Evolutionary conservation across 2,797 vertebrate genomes (phyloP).

Genomic region (Limosa lapponica): DNA sequence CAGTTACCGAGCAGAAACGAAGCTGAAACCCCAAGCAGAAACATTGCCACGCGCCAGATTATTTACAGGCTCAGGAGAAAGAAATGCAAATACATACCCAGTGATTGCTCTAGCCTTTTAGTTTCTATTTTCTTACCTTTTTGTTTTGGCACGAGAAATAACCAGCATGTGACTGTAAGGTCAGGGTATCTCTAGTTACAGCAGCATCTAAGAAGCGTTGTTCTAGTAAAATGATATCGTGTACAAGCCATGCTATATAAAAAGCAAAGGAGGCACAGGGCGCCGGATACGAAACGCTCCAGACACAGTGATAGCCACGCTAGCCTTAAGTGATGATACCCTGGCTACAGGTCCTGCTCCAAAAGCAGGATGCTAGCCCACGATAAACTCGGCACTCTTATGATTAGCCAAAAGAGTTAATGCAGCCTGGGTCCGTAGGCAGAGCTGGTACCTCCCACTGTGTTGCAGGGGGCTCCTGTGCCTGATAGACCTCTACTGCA

Average conservation of each 20-base stretch:
- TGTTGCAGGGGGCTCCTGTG: rapidly evolving
- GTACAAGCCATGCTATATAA: background rate
- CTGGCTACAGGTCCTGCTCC: background rate
- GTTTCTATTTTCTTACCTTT: conserved; percentile 51
- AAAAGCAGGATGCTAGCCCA: background rate
- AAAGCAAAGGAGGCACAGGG: background rate
- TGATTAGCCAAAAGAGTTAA: background rate
- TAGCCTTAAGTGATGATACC: background rate
- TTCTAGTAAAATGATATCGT: background rate
- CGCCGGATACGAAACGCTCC: rapidly evolving
- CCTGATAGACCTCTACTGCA: background rate
- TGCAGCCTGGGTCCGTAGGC: rapidly evolving
- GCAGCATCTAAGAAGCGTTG: background rate
- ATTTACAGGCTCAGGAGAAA: background rate
- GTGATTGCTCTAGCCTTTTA: background rate
- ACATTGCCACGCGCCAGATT: background rate
- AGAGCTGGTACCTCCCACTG: rapidly evolving
- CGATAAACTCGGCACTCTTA: background rate
- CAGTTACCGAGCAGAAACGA: background rate
- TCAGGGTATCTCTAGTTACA: conserved; percentile 44
- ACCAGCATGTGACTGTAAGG: background rate
- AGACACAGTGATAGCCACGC: background rate
- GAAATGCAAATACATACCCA: background rate
- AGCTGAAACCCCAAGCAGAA: background rate
- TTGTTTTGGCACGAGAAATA: background rate